phyloP scores from a whole-genome alignment of 2,888 invertebrate species.

The Sericinus montela region DNA sequence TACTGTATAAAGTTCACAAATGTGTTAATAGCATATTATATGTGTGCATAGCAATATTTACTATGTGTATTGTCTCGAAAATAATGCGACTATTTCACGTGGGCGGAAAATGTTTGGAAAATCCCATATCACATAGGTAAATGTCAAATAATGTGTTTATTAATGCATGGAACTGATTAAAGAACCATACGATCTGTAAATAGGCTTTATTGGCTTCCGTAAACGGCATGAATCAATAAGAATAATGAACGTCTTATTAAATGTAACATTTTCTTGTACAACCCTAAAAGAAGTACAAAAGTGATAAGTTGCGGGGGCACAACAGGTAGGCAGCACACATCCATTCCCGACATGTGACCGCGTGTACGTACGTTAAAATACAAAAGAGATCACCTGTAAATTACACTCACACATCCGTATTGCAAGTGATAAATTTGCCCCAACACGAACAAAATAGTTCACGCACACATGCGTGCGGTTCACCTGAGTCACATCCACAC shows the following conservation, averaged over 20 bases:
- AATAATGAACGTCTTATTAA: slow-evolving; percentile 43
- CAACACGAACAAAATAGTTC: slow-evolving; percentile 69
- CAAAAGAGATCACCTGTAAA: slow-evolving; percentile 60
- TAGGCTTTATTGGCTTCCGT: slow-evolving; percentile 19
- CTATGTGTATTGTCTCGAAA: slow-evolving; percentile 10
- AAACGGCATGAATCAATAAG: slow-evolving; percentile 39
- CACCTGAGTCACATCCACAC: slow-evolving; percentile 68
- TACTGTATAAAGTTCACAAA: slow-evolving; percentile 70
- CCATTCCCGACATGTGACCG: slow-evolving; percentile 68
- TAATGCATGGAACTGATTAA: too few relatives aligned
- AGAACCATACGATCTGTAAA: not conserved
- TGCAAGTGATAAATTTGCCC: slow-evolving; percentile 58
- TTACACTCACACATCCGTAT: slow-evolving; percentile 36
- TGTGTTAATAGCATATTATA: slow-evolving; percentile 50
- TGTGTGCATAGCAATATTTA: slow-evolving; percentile 15
- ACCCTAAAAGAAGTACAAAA: slow-evolving; percentile 64
- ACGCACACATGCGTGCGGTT: slow-evolving; percentile 49
- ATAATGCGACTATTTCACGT: slow-evolving; percentile 30
- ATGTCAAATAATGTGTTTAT: slow-evolving; percentile 9
- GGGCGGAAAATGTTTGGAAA: slow-evolving; percentile 41
- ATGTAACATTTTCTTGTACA: slow-evolving; percentile 52
- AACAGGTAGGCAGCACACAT: slow-evolving; percentile 68
- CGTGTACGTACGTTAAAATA: slow-evolving; percentile 42
- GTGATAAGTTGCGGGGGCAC: slow-evolving; percentile 65
- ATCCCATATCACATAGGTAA: slow-evolving; percentile 24